Conservation (phyloP, 1,140 invertebrate species). For the Megalopta genalis region DNA sequence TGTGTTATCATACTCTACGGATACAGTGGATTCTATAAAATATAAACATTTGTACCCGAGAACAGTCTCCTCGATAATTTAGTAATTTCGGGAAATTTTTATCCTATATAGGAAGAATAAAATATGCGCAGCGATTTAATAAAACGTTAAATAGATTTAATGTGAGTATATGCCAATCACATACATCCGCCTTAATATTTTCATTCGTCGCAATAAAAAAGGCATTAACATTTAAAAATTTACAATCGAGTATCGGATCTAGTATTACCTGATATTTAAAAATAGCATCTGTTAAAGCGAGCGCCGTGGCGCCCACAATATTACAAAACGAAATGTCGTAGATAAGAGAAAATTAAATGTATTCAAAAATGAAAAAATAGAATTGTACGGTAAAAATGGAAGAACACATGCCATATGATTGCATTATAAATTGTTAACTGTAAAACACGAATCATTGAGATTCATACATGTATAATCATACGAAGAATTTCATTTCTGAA, state of each 20-base stretch:
- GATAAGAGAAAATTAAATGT: conserved; percentile 9
- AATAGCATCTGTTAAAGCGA: conserved; percentile 1
- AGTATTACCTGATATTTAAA: conserved; percentile 2
- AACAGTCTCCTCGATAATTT: not conserved
- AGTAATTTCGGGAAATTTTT: too few species aligned
- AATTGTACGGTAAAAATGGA: not conserved
- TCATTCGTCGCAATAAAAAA: not conserved
- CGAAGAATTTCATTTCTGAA: not conserved
- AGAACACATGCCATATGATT: not conserved
- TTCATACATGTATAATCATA: not conserved
- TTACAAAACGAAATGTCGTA: conserved; percentile 9
- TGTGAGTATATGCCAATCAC: not conserved
- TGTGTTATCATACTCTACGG: not conserved
- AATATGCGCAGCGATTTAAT: not conserved
- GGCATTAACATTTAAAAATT: not conserved
- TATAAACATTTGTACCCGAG: not conserved
- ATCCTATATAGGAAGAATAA: not conserved
- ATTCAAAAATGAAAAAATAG: not conserved
- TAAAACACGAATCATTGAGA: not conserved
- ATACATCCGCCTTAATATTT: not conserved
- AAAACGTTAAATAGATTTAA: not conserved
- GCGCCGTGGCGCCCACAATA: not conserved
- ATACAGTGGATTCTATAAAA: not conserved
- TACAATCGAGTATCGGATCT: conserved; percentile 7
- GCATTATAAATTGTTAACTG: not conserved